phyloP scores from a whole-genome alignment of 2,888 invertebrate species.

The Mythimna ferrago region DNA sequence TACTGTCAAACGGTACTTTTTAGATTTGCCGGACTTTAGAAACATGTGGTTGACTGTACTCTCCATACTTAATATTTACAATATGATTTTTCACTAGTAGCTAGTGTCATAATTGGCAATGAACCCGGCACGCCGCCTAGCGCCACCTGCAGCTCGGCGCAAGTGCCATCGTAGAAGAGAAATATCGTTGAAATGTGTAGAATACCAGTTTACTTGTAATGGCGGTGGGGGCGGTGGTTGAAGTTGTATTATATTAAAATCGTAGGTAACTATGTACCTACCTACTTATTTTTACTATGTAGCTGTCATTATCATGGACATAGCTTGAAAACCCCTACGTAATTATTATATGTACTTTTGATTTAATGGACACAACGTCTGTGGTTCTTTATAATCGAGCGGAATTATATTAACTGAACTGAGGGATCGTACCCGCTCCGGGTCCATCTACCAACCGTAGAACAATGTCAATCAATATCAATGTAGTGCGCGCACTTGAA shows the following conservation, averaged over 20 bases:
- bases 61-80: background rate
- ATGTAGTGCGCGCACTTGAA: too few species aligned
- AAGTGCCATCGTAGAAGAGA: slow-evolving; percentile 37
- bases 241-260: slow-evolving; percentile 10
- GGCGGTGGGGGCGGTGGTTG: background rate
- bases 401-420: too few species aligned
- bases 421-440: too few species aligned
- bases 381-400: background rate
- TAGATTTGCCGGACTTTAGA: too few species aligned
- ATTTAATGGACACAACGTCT: background rate
- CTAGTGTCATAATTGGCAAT: slow-evolving; percentile 30
- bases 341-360: too few species aligned
- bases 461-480: too few species aligned
- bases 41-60: background rate
- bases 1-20: too few species aligned
- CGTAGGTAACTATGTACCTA: background rate
- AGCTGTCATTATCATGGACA: background rate
- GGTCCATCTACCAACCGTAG: too few species aligned
- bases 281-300: background rate
- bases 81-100: slow-evolving; percentile 23
- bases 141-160: slow-evolving; percentile 32
- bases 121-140: slow-evolving; percentile 19
- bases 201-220: slow-evolving; percentile 23
- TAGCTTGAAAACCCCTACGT: too few species aligned
- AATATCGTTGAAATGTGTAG: slow-evolving; percentile 42